Conservation (phyloP, 2,888 invertebrate species). For the Oxyteleia sp. region DNA sequence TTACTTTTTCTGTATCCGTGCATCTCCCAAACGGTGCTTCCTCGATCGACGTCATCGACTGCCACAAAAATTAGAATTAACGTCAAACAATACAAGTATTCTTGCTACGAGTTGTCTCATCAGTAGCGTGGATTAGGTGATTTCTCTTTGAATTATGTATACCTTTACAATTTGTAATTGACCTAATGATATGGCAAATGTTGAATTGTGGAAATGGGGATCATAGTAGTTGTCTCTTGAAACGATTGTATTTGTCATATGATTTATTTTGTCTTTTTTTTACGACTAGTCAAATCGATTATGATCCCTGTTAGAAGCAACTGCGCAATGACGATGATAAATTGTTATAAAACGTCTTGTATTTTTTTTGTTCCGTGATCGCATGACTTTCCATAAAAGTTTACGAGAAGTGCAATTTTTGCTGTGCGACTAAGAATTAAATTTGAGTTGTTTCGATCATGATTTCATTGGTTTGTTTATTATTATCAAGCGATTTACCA, state of each 20-base stretch:
- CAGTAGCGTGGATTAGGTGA: background rate
- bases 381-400: slow-evolving; percentile 30
- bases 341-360: slow-evolving; percentile 10
- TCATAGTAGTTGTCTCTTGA: slow-evolving; percentile 31
- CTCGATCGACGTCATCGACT: slow-evolving; percentile 29
- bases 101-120: background rate
- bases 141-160: slow-evolving; percentile 5
- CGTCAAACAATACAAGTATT: slow-evolving; percentile 5
- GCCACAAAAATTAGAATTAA: slow-evolving; percentile 21
- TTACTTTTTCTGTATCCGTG: slow-evolving; percentile 58
- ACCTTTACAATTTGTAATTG: background rate
- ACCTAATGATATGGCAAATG: slow-evolving; percentile 20
- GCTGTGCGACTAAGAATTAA: slow-evolving; percentile 53
- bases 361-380: slow-evolving; percentile 28
- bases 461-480: slow-evolving; percentile 19
- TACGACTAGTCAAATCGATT: slow-evolving; percentile 55
- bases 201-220: slow-evolving; percentile 29
- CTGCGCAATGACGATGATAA: slow-evolving; percentile 25
- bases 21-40: slow-evolving; percentile 36
- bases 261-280: no score
- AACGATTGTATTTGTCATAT: no score
- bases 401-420: slow-evolving; percentile 64
- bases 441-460: slow-evolving; percentile 32
- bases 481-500: slow-evolving; percentile 33
- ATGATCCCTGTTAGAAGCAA: slow-evolving; percentile 45